phyloP scores from a whole-genome alignment of 2,888 invertebrate genomes.

The Eupithecia pulchellata region DNA sequence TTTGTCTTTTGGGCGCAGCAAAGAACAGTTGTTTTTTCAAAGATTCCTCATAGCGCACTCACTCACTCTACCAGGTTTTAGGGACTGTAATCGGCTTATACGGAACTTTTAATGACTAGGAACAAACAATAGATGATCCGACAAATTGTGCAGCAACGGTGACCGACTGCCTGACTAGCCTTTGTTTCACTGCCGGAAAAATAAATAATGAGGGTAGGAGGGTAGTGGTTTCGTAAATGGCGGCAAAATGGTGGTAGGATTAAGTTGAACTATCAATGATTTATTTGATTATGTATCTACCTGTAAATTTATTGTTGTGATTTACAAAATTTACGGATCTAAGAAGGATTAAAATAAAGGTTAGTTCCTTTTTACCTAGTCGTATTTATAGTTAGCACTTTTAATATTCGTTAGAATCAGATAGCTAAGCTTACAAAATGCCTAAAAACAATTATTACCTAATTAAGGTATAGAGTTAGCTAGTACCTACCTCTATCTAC shows the following conservation, averaged over 20 bases:
- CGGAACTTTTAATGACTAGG: neutral
- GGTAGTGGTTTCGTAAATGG: neutral
- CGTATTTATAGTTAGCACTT: neutral
- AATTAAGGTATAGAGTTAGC: neutral
- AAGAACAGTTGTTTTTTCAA: neutral
- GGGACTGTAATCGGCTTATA: conserved; percentile 9
- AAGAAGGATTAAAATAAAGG: neutral
- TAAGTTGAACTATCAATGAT: neutral
- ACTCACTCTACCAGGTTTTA: conserved; percentile 3
- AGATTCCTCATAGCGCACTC: conserved; percentile 14
- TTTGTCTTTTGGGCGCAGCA: neutral
- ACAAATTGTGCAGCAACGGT: conserved; percentile 15
- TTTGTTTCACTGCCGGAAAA: conserved; percentile 15
- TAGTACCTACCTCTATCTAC: neutral
- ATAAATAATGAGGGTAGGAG: conserved; percentile 23
- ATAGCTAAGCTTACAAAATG: neutral
- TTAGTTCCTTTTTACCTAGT: neutral
- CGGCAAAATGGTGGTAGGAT: neutral
- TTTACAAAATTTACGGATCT: neutral
- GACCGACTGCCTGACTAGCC: conserved; percentile 8
- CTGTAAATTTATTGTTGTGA: neutral
- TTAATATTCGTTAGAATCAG: neutral
- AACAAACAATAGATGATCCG: conserved; percentile 20
- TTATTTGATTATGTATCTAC: neutral
- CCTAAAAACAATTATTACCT: neutral